These are phyloP conservation scores for Sepiola atlantica DNA, from an alignment of 2,888 invertebrate species.

Conservation along the genomic window DNA sequence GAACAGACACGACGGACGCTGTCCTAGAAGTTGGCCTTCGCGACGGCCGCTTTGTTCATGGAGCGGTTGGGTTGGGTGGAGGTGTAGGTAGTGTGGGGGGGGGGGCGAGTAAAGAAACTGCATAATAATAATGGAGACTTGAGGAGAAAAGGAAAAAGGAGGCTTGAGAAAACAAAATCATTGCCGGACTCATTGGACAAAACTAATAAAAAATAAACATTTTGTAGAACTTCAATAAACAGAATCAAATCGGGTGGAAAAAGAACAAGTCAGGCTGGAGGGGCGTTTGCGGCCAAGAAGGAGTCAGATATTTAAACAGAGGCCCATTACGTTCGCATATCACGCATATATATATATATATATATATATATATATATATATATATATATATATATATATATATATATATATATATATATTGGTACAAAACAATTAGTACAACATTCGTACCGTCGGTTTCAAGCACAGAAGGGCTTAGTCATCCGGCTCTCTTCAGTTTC, in stretches of 20 bases:
- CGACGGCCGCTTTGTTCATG: no score
- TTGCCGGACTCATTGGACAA: background rate
- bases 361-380: no score
- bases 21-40: background rate
- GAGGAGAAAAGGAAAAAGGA: background rate
- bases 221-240: background rate
- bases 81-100: background rate
- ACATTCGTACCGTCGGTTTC: no score
- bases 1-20: background rate
- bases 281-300: background rate
- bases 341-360: no score
- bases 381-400: no score
- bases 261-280: background rate
- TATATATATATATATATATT: no score
- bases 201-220: background rate
- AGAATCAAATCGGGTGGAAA: background rate
- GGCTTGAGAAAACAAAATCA: background rate
- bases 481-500: no score
- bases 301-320: background rate
- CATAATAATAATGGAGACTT: background rate
- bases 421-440: no score
- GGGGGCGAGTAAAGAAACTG: background rate
- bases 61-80: background rate
- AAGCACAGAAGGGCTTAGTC: no score
- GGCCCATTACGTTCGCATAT: background rate